These are phyloP conservation scores for Tadarida brasiliensis DNA, from an alignment of 2,797 vertebrate genomes.

Conservation along the genomic window DNA sequence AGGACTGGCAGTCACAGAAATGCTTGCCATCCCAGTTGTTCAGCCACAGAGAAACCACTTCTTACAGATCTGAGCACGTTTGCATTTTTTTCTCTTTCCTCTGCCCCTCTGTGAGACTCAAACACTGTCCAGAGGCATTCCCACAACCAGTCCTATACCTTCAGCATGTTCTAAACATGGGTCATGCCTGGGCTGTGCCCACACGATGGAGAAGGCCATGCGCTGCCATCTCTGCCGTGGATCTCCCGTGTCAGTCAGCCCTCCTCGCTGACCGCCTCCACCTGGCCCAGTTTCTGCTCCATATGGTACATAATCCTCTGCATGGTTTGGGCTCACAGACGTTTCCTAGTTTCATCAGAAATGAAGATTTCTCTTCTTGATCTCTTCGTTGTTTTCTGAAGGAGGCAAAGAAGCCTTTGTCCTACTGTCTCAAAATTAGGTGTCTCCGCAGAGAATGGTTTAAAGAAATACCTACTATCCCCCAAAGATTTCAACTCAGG, in stretches of 20 bases:
- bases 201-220: background rate
- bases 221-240: too few relatives aligned
- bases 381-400: background rate
- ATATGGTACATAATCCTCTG: rapidly evolving
- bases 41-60: background rate
- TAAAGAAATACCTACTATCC: background rate
- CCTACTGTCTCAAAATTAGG: background rate
- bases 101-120: background rate
- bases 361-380: background rate
- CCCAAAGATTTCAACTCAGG: background rate
- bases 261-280: background rate
- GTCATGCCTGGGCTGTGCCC: too few relatives aligned
- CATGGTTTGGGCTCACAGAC: too few relatives aligned
- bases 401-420: background rate
- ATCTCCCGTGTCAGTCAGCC: background rate
- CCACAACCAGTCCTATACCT: background rate
- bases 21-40: background rate
- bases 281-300: background rate
- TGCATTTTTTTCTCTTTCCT: background rate
- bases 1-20: background rate
- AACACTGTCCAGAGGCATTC: too few relatives aligned
- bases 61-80: background rate
- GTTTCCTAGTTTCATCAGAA: background rate
- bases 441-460: background rate
- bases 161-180: background rate